Evolutionary conservation across 2,797 vertebrate genomes (phyloP).

Genomic region (Enteromius anoplus): DNA sequence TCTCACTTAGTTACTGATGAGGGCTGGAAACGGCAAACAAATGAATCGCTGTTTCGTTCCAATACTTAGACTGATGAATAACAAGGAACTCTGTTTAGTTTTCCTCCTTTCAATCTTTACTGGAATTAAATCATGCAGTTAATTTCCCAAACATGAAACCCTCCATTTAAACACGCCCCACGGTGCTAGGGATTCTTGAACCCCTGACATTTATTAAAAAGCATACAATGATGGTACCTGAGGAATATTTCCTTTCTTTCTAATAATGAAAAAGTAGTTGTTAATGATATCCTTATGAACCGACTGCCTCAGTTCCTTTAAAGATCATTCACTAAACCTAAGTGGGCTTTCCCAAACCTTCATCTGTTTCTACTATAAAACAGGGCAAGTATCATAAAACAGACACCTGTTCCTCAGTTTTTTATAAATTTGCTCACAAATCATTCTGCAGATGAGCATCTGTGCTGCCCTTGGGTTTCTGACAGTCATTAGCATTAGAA

Average conservation of each 20-base stretch:
- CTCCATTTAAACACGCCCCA: background rate
- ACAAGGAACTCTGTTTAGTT: conserved; percentile 26
- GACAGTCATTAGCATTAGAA: background rate
- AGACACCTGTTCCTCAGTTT: conserved; percentile 22
- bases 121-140: conserved; percentile 1
- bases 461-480: conserved; percentile 7
- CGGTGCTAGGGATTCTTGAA: background rate
- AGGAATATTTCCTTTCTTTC: background rate
- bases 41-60: conserved; percentile 8
- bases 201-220: background rate
- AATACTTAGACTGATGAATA: conserved; percentile 14
- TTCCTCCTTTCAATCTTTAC: background rate
- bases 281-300: background rate
- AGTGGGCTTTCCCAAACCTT: background rate
- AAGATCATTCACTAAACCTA: background rate
- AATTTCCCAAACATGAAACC: background rate
- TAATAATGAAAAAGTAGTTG: background rate
- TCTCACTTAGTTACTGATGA: conserved; percentile 17
- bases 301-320: background rate
- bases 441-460: conserved; percentile 7
- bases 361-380: conserved; percentile 20
- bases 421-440: conserved; percentile 20
- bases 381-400: conserved; percentile 4
- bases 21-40: background rate
- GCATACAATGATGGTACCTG: background rate